A percentile compares a stretch with the other conserved stretches of the same genome.
Evolutionary conservation across 2,888 invertebrate species (phyloP).

Genomic region (Watsonalla cultraria): DNA sequence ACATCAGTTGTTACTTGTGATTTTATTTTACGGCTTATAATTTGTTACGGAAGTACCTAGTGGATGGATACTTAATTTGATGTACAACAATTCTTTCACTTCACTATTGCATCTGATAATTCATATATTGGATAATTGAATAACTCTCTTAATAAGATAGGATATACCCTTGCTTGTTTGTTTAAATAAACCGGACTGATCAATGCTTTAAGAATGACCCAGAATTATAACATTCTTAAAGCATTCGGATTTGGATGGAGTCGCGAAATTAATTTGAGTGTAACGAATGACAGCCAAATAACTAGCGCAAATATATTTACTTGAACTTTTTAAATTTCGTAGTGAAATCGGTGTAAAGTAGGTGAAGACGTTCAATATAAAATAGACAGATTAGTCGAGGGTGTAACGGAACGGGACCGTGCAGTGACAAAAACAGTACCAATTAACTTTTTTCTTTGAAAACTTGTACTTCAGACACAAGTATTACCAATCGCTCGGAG

Average conservation of each 20-base stretch:
- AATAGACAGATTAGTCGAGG: constrained; percentile 58
- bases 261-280: constrained; percentile 24
- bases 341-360: constrained; percentile 37
- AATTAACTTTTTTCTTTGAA: constrained; percentile 69
- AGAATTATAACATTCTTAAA: background rate
- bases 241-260: constrained; percentile 11
- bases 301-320: constrained; percentile 24
- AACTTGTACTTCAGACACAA: constrained; percentile 47
- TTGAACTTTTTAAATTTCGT: constrained; percentile 35
- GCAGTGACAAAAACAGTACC: constrained; percentile 66
- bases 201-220: no score
- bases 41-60: no score
- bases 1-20: background rate
- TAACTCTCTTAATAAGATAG: no score
- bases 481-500: constrained; percentile 64
- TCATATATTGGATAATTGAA: no score
- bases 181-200: no score
- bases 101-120: no score
- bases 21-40: constrained; percentile 54
- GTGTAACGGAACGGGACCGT: constrained; percentile 47
- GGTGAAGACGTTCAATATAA: constrained; percentile 38
- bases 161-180: no score
- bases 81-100: no score
- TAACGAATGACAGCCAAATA: constrained; percentile 18
- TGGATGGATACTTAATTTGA: no score